phyloP scores from a whole-genome alignment of 2,888 invertebrate genomes.

The Rhingia campestris region DNA sequence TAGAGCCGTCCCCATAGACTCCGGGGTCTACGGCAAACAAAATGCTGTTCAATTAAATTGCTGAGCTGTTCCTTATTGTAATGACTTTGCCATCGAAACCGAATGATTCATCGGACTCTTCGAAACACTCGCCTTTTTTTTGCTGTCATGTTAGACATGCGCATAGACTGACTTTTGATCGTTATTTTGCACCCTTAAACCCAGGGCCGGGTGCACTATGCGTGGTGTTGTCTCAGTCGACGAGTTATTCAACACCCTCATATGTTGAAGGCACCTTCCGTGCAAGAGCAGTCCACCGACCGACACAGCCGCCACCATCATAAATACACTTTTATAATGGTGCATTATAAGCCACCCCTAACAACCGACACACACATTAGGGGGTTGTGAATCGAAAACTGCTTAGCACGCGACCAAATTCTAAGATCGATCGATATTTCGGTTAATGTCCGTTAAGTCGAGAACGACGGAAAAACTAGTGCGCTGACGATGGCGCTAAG shows the following conservation, averaged over 20 bases:
- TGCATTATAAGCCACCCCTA: constrained; percentile 68
- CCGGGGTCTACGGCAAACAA: constrained; percentile 13
- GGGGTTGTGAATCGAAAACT: constrained; percentile 47
- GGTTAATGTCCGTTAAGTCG: constrained; percentile 69
- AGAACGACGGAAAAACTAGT: constrained; percentile 15
- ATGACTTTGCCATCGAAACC: constrained; percentile 50
- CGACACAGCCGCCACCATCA: constrained; percentile 31
- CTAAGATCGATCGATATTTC: constrained; percentile 73
- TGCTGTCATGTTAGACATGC: neutral
- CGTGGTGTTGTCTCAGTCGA: constrained; percentile 15
- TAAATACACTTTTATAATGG: constrained; percentile 51
- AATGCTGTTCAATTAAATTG: constrained; percentile 64
- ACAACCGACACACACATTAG: constrained; percentile 10
- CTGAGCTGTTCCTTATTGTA: constrained; percentile 28
- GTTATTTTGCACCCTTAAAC: constrained; percentile 56
- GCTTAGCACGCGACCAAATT: constrained; percentile 66
- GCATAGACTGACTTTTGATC: constrained; percentile 18
- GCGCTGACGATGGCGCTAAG: constrained; percentile 40
- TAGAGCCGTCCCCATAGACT: neutral
- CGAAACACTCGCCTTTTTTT: constrained; percentile 18
- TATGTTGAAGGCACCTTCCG: constrained; percentile 40
- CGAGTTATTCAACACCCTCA: constrained; percentile 63
- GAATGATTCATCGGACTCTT: constrained; percentile 55
- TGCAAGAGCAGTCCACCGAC: constrained; percentile 2
- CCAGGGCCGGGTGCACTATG: constrained; percentile 61